Percentiles rank a stretch among this genome's conserved stretches.
Evolutionary conservation across 2,113 vertebrate genomes (phyloP).

Genomic region (Amphilophus citrinellus): DNA sequence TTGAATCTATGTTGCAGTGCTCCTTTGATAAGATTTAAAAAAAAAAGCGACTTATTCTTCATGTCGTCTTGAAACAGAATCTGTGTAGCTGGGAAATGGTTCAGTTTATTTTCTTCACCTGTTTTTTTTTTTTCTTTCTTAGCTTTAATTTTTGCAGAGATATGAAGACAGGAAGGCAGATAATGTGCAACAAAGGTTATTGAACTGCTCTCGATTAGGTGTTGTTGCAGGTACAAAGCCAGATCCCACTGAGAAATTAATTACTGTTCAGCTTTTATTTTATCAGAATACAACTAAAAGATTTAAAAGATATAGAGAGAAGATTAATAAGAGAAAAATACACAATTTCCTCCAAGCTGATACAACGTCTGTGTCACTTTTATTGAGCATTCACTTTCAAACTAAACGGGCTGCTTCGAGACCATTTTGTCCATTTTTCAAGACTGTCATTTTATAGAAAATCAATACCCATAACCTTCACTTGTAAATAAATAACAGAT

Average conservation of each 20-base stretch:
- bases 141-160: conserved; percentile 42
- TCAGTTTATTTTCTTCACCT: neutral
- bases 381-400: conserved; percentile 12
- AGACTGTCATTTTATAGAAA: conserved; percentile 18
- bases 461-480: conserved; percentile 40
- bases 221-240: conserved; percentile 39
- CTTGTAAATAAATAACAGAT: conserved; percentile 44
- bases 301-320: conserved; percentile 16
- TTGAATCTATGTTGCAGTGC: conserved; percentile 14
- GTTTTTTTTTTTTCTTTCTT: neutral
- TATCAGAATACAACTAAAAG: conserved; percentile 47
- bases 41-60: conserved; percentile 2
- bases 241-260: conserved; percentile 39
- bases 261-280: conserved; percentile 60
- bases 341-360: conserved; percentile 19
- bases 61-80: neutral
- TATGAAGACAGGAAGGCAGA: conserved; percentile 14
- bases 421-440: conserved; percentile 27
- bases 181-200: conserved; percentile 42
- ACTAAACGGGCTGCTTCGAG: neutral
- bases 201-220: conserved; percentile 25
- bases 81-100: conserved; percentile 10
- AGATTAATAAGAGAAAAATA: conserved; percentile 6
- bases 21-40: conserved; percentile 19
- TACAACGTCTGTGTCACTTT: conserved; percentile 21